These are phyloP conservation scores for Melanotaenia duboulayi DNA, from an alignment of 2,113 vertebrate genomes.

Conservation along the genomic window DNA sequence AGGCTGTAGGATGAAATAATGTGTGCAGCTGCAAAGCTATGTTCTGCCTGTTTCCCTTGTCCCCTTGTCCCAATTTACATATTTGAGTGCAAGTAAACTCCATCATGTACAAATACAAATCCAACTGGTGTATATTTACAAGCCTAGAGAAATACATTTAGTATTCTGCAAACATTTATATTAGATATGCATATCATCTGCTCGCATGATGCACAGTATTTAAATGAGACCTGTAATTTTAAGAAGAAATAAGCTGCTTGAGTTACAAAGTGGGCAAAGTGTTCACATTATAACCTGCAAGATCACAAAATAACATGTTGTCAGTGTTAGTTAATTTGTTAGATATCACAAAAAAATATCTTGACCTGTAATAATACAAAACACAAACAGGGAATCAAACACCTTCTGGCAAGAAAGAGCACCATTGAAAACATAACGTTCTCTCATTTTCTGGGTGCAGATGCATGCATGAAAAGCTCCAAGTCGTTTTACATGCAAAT, in stretches of 20 bases:
- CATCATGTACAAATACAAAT: slow-evolving; percentile 12
- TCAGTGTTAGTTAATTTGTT: neutral
- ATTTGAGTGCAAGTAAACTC: neutral
- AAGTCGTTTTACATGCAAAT: slow-evolving; percentile 73
- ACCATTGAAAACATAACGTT: slow-evolving; percentile 37
- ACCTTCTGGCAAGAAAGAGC: slow-evolving; percentile 19
- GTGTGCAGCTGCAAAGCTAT: slow-evolving; percentile 6
- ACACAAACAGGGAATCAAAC: slow-evolving; percentile 13
- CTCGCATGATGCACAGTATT: neutral
- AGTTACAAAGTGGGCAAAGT: neutral
- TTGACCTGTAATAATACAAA: slow-evolving; percentile 28
- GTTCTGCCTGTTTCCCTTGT: slow-evolving; percentile 8
- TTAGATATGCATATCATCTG: slow-evolving; percentile 1
- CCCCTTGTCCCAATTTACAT: slow-evolving; percentile 1
- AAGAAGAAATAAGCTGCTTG: neutral
- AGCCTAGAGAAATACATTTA: slow-evolving; percentile 15
- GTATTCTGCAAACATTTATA: slow-evolving; percentile 1
- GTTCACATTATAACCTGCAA: neutral
- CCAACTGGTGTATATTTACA: slow-evolving; percentile 17
- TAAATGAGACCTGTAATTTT: neutral
- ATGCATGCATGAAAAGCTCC: slow-evolving; percentile 58
- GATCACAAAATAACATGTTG: slow-evolving; percentile 1
- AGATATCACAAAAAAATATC: slow-evolving; percentile 18
- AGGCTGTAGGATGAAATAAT: neutral
- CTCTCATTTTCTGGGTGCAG: slow-evolving; percentile 45